These are phyloP conservation scores for Sturnus vulgaris DNA, from an alignment of 2,113 vertebrate species.

Conservation along the genomic window DNA sequence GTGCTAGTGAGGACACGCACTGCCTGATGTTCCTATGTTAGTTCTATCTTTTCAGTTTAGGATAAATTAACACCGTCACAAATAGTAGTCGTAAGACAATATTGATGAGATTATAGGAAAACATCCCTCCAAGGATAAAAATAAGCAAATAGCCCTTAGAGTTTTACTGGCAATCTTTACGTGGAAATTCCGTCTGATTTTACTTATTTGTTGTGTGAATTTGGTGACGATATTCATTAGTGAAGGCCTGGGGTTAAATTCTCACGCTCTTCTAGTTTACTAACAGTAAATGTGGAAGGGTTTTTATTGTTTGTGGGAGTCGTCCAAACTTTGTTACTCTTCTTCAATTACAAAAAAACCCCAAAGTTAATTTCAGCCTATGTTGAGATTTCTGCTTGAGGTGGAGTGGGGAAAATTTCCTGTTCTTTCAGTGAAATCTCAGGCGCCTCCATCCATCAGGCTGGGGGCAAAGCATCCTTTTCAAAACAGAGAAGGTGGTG, in stretches of 20 bases:
- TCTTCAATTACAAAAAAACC: background rate
- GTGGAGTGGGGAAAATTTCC: background rate
- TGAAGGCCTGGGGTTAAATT: background rate
- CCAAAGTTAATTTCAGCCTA: background rate
- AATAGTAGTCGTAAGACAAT: background rate
- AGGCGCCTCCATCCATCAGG: rapidly evolving
- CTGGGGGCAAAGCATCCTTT: background rate
- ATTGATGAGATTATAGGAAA: background rate
- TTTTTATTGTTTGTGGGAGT: background rate
- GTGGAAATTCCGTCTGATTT: background rate
- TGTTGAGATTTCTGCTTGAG: background rate
- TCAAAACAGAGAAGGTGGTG: background rate
- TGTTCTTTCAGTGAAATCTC: rapidly evolving
- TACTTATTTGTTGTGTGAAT: background rate
- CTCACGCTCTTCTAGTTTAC: background rate
- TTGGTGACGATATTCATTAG: background rate
- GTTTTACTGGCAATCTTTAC: background rate
- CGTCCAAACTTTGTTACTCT: background rate
- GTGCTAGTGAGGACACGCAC: background rate
- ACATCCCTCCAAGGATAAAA: background rate
- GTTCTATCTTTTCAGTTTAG: background rate
- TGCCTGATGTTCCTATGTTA: background rate
- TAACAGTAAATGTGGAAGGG: background rate
- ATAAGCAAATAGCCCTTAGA: background rate
- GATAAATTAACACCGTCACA: rapidly evolving